A percentile compares a stretch with the other conserved stretches of the same genome.
These are phyloP conservation scores for Drosophila leontia DNA, from an alignment of 1,140 invertebrate genomes.

Conservation along the genomic window DNA sequence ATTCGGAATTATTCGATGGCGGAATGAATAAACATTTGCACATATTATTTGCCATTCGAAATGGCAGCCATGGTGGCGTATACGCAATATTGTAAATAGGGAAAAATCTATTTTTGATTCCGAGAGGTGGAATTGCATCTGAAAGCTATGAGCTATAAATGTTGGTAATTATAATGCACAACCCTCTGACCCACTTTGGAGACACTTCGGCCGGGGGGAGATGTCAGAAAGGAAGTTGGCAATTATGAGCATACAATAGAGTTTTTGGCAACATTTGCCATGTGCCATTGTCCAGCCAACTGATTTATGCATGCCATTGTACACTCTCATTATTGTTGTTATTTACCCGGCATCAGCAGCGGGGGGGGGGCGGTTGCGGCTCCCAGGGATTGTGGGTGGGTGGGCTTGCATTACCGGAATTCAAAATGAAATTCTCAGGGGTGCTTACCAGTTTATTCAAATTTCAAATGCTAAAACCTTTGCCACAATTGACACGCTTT, in stretches of 20 bases:
- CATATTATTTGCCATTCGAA: conserved; percentile 47
- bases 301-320: conserved; percentile 58
- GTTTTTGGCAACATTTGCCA: conserved; percentile 51
- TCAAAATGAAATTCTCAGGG: conserved; percentile 41
- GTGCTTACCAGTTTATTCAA: conserved; percentile 45
- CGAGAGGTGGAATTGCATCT: conserved; percentile 29
- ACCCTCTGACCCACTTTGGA: conserved; percentile 27
- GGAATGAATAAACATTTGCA: conserved; percentile 63
- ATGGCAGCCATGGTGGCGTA: conserved; percentile 50
- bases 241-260: conserved; percentile 50
- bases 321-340: conserved; percentile 54
- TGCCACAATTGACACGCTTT: conserved; percentile 50
- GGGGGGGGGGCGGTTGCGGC: neutral
- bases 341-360: conserved; percentile 7
- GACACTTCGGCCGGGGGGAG: neutral
- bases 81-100: conserved; percentile 53
- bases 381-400: neutral
- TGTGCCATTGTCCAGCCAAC: conserved; percentile 39
- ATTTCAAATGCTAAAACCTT: conserved; percentile 52
- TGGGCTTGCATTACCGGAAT: conserved; percentile 29
- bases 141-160: conserved; percentile 29
- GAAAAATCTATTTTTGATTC: conserved; percentile 33
- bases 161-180: conserved; percentile 57
- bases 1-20: conserved; percentile 26
- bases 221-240: conserved; percentile 47